Conservation (phyloP, 2,113 vertebrate genomes). For the Tragelaphus buxtoni region DNA sequence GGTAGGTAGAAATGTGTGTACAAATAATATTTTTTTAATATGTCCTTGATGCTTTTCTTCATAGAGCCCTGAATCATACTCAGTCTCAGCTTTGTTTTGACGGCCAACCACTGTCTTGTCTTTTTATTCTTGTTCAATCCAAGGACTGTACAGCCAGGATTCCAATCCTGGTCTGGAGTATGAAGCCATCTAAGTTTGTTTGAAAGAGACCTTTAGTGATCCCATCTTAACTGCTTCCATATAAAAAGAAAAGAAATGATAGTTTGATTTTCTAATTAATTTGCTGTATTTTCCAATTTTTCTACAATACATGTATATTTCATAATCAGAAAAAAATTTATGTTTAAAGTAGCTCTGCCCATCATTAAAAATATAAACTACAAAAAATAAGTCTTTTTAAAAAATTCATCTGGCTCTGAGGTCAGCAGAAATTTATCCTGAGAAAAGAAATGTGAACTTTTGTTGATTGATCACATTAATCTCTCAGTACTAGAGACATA, state of each 20-base stretch:
- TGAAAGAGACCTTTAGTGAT: constrained; percentile 12
- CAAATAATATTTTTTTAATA: background rate
- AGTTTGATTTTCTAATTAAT: background rate
- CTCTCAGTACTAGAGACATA: background rate
- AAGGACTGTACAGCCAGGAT: background rate
- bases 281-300: background rate
- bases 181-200: background rate
- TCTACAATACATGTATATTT: background rate
- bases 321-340: background rate
- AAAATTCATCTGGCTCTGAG: background rate
- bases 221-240: background rate
- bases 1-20: background rate
- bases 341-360: background rate
- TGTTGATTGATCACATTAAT: background rate
- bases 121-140: constrained; percentile 9
- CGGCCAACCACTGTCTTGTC: background rate
- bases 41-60: constrained; percentile 29
- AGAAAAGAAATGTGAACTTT: background rate
- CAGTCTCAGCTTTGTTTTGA: constrained; percentile 20
- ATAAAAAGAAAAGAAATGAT: background rate
- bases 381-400: background rate
- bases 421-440: constrained; percentile 15
- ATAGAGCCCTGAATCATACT: background rate
- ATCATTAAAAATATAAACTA: constrained; percentile 5
- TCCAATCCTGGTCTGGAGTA: background rate